These are phyloP conservation scores for Trididemnum clinides DNA, from an alignment of 23 tunicate species.

Conservation along the genomic window DNA sequence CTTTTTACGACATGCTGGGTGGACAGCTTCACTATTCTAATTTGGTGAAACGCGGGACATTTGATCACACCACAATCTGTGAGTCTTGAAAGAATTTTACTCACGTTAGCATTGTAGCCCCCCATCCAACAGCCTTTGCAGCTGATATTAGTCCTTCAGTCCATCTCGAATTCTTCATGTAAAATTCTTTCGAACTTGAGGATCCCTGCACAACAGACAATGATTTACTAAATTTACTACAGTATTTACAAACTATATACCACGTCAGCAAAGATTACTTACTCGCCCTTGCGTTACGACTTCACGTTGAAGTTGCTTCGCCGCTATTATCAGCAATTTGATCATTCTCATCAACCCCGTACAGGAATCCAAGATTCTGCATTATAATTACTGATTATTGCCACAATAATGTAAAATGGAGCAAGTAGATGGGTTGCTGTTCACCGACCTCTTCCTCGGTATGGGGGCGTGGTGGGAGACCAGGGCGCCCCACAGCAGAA, in stretches of 20 bases:
- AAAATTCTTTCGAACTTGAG: conserved; percentile 80
- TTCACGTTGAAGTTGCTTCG: conserved; percentile 81
- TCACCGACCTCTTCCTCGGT: too few relatives aligned
- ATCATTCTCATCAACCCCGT: conserved; percentile 84
- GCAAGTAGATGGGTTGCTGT: too few relatives aligned
- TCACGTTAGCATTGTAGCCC: conserved; percentile 93
- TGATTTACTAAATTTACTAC: neutral
- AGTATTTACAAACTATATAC: neutral
- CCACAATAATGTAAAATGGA: too few relatives aligned
- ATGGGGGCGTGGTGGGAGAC: too few relatives aligned
- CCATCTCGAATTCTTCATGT: conserved; percentile 94
- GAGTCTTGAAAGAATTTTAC: neutral
- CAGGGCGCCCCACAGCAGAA: too few relatives aligned
- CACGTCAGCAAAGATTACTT: neutral
- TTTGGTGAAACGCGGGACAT: too few relatives aligned
- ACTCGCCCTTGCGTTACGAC: conserved; percentile 90
- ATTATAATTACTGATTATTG: too few relatives aligned
- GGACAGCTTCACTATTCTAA: too few relatives aligned
- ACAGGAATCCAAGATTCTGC: conserved; percentile 91
- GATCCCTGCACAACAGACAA: conserved; percentile 53
- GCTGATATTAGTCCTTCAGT: conserved; percentile 95
- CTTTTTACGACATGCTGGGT: too few relatives aligned
- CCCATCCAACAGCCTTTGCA: conserved; percentile 92
- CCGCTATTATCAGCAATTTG: conserved; percentile 61
- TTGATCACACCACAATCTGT: too few relatives aligned